Percentiles rank a stretch among this genome's conserved stretches.
Conservation (phyloP, 2,113 vertebrate species). For the Romanogobio albipinnatus region DNA sequence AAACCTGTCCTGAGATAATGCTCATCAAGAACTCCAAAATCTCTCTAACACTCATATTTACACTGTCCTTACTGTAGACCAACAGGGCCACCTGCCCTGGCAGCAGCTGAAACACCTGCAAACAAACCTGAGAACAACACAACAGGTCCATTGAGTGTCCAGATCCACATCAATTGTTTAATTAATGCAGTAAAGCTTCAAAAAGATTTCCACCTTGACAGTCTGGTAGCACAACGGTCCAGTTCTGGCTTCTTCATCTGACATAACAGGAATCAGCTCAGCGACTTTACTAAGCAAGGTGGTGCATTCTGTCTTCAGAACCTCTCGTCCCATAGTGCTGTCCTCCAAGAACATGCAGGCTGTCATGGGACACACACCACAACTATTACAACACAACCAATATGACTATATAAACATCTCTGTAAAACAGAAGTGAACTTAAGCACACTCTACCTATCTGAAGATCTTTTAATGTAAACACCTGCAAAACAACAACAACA, state of each 20-base stretch:
- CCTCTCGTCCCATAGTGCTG: constrained; percentile 74
- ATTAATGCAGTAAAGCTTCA: not conserved
- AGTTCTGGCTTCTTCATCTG: constrained; percentile 60
- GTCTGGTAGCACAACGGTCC: constrained; percentile 71
- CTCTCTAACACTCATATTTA: constrained; percentile 61
- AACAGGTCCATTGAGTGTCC: not conserved
- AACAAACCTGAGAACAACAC: constrained; percentile 77
- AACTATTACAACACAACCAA: not conserved
- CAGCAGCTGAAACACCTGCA: constrained; percentile 84
- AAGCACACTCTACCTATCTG: constrained; percentile 70
- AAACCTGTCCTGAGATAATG: constrained; percentile 78
- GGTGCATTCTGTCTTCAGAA: constrained; percentile 68
- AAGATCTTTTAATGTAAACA: constrained; percentile 68
- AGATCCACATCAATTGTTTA: not conserved
- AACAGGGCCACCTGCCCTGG: constrained; percentile 71
- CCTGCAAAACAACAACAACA: constrained; percentile 61
- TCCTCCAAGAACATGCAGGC: constrained; percentile 86
- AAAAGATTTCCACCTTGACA: constrained; percentile 78
- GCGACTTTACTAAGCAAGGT: constrained; percentile 71
- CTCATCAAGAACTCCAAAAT: constrained; percentile 81
- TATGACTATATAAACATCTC: not conserved
- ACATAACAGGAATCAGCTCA: constrained; percentile 69
- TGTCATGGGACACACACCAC: constrained; percentile 53
- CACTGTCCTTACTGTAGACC: constrained; percentile 66
- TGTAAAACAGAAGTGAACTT: not conserved